Evolutionary conservation across 1,140 invertebrate genomes (phyloP), one percentile per base, ranked within the genome.

Genomic region (Magallana gigas): DNA sequence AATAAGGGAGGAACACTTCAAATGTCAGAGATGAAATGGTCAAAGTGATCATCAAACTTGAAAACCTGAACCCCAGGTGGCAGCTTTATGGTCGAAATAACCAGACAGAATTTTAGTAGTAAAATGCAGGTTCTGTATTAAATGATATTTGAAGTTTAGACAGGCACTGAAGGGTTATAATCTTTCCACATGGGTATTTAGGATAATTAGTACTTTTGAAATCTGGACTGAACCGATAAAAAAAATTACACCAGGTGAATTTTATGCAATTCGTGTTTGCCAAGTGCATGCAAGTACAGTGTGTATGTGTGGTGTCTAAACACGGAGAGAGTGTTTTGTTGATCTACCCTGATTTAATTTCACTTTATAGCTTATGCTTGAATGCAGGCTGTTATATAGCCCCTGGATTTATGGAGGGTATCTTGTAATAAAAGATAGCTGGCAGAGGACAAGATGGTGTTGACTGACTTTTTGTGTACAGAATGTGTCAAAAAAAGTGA

Each of bases 391-490:
- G 68, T 71, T 29, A 71, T 71, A 71, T 71, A 23, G 68, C 12
- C 68, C 23, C 68, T 8, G 18, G 18, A 71, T 71, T 71, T 71
- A 71, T 23, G 18, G 23, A 71, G 68, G 68, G 68, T 23, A 71
- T 9, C 68, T 23, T 71, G 68, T 11, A 23, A 71, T 71, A 71
- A 71, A 71, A 71, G 8, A 71, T 71, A 71, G 68, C n/a, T 71
- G 68, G 68, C 68, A 71, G 68, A 71, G 68, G 18, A 71, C 18
- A 29, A 29, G 36, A 71, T 71, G 68, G 68, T 71, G 68, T 71
- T 71, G 68, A 71, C 68, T 71, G 68, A 71, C 68, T 71, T 71
- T 71, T 71, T 71, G 36, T 71, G 68, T 71, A 71, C 68, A 71
- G 23, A 29, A 71, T 71, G 68, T 71, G 68, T 71, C 68, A 29